Base-by-base conservation (phyloP, 2,888 invertebrate genomes). In the Resseliella maxima region DNA sequence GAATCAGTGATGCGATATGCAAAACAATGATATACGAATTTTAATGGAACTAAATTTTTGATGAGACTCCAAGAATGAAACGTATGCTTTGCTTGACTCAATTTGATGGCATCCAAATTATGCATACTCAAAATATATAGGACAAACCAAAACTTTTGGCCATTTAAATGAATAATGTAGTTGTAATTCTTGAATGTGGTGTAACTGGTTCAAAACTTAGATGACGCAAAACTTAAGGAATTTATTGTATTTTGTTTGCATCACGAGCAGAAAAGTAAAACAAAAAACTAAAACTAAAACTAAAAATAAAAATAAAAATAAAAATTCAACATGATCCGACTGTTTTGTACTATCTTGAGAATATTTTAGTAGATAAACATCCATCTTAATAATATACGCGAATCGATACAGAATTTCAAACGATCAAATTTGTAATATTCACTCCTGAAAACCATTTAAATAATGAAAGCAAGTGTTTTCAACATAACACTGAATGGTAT, bases 1-100 rank as follows among this genome's bases (percentile, higher is more conserved):
- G 72, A 72, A 72, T 72, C 31, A 72, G n/a, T 72, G 72, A 72
- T 72, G 72, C 31, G 35, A 72, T 72, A 72, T 72, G 72, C 31
- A 72, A 72, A 72, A 31, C 35, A 72, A 72, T 72, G 72, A 72
- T 31, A 72, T 31, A 72, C 72, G 18, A 72, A 72, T 72, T 31
- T 31, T 72, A 72, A 72, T 35, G 35, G 35, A 12, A 31, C 31
- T 72, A 35, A 72, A 72, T 72, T 72, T 72, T 72, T 72, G 72
- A 72, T 72, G 72, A 31, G 18, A 31, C 18, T 31, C 31, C 0
- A 31, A 35, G n/a, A 15, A 72, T 31, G 10, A 35, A 72, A 72
- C 72, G 35, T 35, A 72, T 72, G 72, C 35, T 27, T 72, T 31
- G 15, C 15, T 27, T 72, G 72, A 72, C 31, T 72, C 10, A 72